Conservation (phyloP, 2,888 invertebrate genomes). For the Crossocerus cetratus region DNA sequence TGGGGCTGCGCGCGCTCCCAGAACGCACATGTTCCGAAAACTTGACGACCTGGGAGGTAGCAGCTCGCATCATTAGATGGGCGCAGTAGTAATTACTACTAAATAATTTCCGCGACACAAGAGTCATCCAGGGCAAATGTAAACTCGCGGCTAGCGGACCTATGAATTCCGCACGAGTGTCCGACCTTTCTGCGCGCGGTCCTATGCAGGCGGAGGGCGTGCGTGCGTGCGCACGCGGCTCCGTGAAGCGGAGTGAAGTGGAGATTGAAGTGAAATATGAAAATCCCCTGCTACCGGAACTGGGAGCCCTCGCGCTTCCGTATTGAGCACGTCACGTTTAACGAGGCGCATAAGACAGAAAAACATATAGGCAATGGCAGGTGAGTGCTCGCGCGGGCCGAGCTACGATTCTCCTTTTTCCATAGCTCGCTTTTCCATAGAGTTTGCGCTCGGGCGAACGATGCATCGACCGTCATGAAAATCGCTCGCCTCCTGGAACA, state of each 20-base stretch:
- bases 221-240: too few species aligned
- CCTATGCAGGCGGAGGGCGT: too few species aligned
- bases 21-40: too few species aligned
- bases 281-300: conserved; percentile 60
- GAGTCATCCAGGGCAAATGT: conserved; percentile 65
- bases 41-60: not conserved
- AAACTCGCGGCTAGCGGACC: conserved; percentile 67
- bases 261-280: conserved; percentile 75
- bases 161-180: conserved; percentile 74
- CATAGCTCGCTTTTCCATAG: conserved; percentile 5
- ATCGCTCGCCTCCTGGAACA: conserved; percentile 30
- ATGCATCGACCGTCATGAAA: conserved; percentile 36
- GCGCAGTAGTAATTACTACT: conserved; percentile 70
- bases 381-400: conserved; percentile 40
- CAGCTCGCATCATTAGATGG: conserved; percentile 61
- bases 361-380: conserved; percentile 56
- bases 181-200: conserved; percentile 67
- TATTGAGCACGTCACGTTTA: conserved; percentile 59
- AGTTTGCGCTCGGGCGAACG: conserved; percentile 9
- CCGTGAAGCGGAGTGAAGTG: conserved; percentile 69
- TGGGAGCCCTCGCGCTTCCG: conserved; percentile 49
- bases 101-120: conserved; percentile 70
- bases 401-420: conserved; percentile 24
- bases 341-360: conserved; percentile 59
- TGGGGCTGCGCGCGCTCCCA: too few species aligned